Evolutionary conservation across 2,888 invertebrate species (phyloP), one percentile per base, ranked within the genome.

Genomic region (Epistrophe eligans): DNA sequence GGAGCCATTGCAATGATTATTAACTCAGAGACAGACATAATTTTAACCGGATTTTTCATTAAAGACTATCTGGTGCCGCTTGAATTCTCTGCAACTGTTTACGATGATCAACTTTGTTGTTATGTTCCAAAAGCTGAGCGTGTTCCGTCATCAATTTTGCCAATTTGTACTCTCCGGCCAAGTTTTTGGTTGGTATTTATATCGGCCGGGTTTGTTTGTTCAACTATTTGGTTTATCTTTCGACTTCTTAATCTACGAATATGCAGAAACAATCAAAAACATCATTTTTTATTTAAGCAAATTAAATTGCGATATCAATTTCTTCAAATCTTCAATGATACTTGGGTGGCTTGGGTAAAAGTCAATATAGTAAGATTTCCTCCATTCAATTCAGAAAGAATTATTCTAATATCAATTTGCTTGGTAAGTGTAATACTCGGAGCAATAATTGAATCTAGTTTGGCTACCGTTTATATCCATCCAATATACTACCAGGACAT

Each of bases 401-500:
- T 93, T 76, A 91, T 93, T 70, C 89, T 93, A 3, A 91, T 90
- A 0, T 91, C 93, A 4, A 81, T 93, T 43, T 91, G 91, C 58
- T 62, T 93, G 83, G 91, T 92, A 7, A 92, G 93, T 73, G 92
- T 93, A 28, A 92, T 93, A 15, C 91, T 93, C 72, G 92, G 93
- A 0, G 92, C 93, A 7, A 89, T 93, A 3, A 93, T 93, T 80
- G 93, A 93, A 88, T 93, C 93, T 8, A 92, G 92, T 28, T 89
- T 93, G 84, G 92, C 93, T 6, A 93, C 93, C 0, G 92, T 93
- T 48, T 92, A 92, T 71, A 92, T 93, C 57, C 92, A 92, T 84
- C 93, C 93, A 6, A 84, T 93, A 77, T 91, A 91, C 89, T 93
- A 93, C 70, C 91, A 90, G 28, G 93, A 93, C 64, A 92, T 93